Evolutionary conservation across 2,888 invertebrate species (phyloP), one percentile per base, ranked within the genome.

Genomic region (Gymnocheta viridis): DNA sequence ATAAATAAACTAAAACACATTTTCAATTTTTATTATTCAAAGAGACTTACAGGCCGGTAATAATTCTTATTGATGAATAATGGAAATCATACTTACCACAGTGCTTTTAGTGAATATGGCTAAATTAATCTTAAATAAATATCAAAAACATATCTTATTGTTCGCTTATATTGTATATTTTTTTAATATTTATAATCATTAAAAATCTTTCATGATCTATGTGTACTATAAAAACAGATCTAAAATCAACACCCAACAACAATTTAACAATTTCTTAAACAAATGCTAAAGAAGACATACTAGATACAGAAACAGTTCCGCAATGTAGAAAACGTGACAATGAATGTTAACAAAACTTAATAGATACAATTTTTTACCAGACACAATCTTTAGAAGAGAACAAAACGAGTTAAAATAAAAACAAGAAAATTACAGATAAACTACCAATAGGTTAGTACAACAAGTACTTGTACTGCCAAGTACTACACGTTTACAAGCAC

Each of bases 301-400:
- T 27, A 44, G 49, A 67, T 35, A 58, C 73, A 14, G 22, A 82
- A 78, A 72, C 19, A 66, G 79, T 83, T 79, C 79, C 79, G 79
- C 74, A 74, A 74, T 69, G 54, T 17, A 56, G 27, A 74, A 83
- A 79, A 83, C 79, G 79, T 79, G 79, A 79, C 82, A 74, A 83
- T 79, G 82, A 79, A 83, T 79, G 62, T 64, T 79, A 72, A 82
- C 54, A 77, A 64, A 74, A 47, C 41, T 29, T 60, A 35, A 51
- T 66, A 70, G 27, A 58, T 60, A 78, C 17, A 19, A 78, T 56
- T 73, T 62, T 51, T 41, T 60, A 54, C 67, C 62, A 73, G 56
- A 69, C 82, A 79, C 67, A 79, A 69, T 73, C 58, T 60, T 32
- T 17, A 29, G 0, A 44, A n/a, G 7, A 56, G 29, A 35, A 24